Evolutionary conservation across 2,888 invertebrate genomes (phyloP).

Genomic region (Plagodis dolabraria): DNA sequence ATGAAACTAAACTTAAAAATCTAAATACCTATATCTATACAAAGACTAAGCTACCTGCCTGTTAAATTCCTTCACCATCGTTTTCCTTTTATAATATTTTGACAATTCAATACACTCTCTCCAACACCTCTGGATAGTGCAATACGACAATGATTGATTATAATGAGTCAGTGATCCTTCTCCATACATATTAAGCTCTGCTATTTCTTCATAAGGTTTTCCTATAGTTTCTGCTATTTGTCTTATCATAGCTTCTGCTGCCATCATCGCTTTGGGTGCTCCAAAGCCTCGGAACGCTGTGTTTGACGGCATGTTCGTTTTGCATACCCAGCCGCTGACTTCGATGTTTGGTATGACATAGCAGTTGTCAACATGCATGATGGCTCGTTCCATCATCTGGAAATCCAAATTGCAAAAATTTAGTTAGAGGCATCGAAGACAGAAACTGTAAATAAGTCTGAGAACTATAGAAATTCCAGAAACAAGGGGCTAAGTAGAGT

Average conservation of each 20-base stretch:
- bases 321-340: slow-evolving; percentile 90
- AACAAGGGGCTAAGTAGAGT: too few relatives aligned
- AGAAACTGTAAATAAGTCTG: too few relatives aligned
- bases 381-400: slow-evolving; percentile 91
- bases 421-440: background rate
- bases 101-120: slow-evolving; percentile 88
- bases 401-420: slow-evolving; percentile 33
- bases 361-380: slow-evolving; percentile 92
- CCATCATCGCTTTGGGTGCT: slow-evolving; percentile 95
- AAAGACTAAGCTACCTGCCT: slow-evolving; percentile 63
- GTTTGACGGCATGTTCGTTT: slow-evolving; percentile 95
- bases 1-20: too few relatives aligned
- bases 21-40: too few relatives aligned
- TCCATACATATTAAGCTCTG: slow-evolving; percentile 90
- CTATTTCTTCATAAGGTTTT: slow-evolving; percentile 87
- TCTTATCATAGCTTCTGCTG: slow-evolving; percentile 91
- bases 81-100: slow-evolving; percentile 85
- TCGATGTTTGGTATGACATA: slow-evolving; percentile 91
- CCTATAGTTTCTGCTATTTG: slow-evolving; percentile 89
- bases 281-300: slow-evolving; percentile 98
- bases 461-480: too few relatives aligned
- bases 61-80: slow-evolving; percentile 88
- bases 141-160: slow-evolving; percentile 89
- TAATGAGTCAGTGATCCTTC: slow-evolving; percentile 92
- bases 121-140: slow-evolving; percentile 91